Evolutionary conservation across 2,797 vertebrate genomes (phyloP).

Genomic region (Megaceryle alcyon): DNA sequence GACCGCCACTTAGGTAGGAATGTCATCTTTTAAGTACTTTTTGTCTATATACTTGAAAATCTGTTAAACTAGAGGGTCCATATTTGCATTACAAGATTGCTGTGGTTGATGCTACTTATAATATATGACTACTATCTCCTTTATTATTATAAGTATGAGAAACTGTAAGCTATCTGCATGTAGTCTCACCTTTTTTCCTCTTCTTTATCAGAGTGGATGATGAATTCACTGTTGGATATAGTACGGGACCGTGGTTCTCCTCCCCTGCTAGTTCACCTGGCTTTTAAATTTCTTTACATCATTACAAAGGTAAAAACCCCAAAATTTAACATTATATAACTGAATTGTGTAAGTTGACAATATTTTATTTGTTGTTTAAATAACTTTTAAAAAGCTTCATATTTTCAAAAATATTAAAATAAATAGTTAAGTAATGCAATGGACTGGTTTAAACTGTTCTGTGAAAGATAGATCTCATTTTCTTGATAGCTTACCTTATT

Average conservation of each 20-base stretch:
- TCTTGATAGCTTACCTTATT: neutral
- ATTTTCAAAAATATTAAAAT: neutral
- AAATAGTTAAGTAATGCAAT: neutral
- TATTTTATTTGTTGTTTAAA: neutral
- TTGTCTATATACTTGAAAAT: neutral
- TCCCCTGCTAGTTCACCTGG: conserved; percentile 83
- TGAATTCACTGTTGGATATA: conserved; percentile 86
- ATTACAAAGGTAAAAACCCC: conserved; percentile 88
- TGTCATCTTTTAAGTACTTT: neutral
- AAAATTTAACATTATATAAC: neutral
- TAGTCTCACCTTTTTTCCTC: neutral
- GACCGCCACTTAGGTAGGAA: conserved; percentile 91
- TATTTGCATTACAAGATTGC: neutral
- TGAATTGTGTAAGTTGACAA: fast-evolving
- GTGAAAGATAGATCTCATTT: neutral
- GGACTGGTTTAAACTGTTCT: neutral
- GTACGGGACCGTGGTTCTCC: conserved; percentile 83
- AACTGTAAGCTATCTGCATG: neutral
- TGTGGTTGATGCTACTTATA: neutral
- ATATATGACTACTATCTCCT: neutral
- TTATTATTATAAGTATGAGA: neutral
- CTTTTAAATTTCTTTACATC: conserved; percentile 93
- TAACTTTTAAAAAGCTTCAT: neutral
- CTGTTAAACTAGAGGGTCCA: neutral
- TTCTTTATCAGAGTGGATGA: conserved; percentile 87